These are phyloP conservation scores for Byasa hedistus DNA, from an alignment of 2,888 invertebrate species.

Conservation along the genomic window DNA sequence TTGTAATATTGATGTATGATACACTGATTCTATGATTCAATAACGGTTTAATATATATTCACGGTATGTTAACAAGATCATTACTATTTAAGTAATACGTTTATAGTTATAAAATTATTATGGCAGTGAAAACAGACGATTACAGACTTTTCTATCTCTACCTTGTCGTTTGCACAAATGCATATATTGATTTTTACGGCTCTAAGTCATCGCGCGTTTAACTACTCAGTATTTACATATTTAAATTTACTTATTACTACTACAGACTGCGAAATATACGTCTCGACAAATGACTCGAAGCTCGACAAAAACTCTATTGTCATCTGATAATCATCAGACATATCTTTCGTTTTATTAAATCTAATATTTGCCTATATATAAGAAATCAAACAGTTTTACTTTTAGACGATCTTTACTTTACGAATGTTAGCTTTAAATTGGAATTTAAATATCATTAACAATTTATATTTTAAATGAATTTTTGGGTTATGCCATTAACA, in stretches of 20 bases:
- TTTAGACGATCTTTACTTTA: no score
- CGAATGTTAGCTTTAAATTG: no score
- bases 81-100: background rate
- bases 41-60: background rate
- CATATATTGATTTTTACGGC: background rate
- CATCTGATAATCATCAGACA: no score
- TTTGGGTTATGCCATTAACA: background rate
- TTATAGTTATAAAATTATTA: background rate
- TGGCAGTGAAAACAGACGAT: background rate
- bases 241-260: no score
- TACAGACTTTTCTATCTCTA: background rate
- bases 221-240: background rate
- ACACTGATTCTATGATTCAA: background rate
- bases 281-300: no score
- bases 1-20: background rate
- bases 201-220: background rate
- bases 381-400: no score
- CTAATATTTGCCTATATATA: no score
- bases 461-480: background rate
- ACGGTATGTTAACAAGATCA: background rate
- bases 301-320: no score
- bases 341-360: no score
- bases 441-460: no score
- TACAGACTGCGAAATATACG: no score
- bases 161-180: background rate